Conservation (phyloP, 2,888 invertebrate species). For the Eristalis intricaria region DNA sequence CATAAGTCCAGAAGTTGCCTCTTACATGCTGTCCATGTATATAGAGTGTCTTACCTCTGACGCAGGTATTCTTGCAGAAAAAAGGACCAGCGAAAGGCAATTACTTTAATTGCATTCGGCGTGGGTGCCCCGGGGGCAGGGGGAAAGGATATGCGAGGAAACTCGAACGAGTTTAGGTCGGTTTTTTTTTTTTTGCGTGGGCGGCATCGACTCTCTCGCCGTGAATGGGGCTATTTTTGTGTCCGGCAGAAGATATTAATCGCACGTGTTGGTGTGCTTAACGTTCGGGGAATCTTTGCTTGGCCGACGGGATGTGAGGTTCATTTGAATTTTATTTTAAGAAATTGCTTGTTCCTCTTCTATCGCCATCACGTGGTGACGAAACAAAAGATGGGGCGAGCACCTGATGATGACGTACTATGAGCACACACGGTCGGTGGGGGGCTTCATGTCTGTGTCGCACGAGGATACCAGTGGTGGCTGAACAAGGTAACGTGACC, state of each 20-base stretch:
- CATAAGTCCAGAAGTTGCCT: constrained; percentile 54
- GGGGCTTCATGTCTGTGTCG: no score
- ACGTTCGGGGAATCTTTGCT: not conserved
- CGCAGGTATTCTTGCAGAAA: constrained; percentile 30
- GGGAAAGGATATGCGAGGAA: not conserved
- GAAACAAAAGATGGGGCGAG: not conserved
- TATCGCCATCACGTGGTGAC: not conserved
- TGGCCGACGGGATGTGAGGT: not conserved
- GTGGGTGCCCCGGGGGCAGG: constrained; percentile 13
- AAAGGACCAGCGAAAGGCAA: constrained; percentile 46
- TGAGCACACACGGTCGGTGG: no score
- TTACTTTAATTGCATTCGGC: constrained; percentile 63
- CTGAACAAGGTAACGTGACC: no score
- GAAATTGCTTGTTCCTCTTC: not conserved
- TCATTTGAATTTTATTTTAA: not conserved
- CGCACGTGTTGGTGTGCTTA: not conserved
- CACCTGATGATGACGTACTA: no score
- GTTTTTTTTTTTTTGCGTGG: not conserved
- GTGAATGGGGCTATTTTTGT: not conserved
- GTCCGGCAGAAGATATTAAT: not conserved
- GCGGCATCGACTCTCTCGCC: not conserved
- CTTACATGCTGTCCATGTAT: constrained; percentile 25
- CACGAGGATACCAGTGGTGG: no score
- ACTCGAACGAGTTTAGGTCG: constrained; percentile 11
- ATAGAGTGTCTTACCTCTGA: not conserved